Percentiles rank a stretch among this genome's conserved stretches.
These are phyloP conservation scores for Falco rusticolus DNA, from an alignment of 2,797 vertebrate genomes.

Conservation along the genomic window DNA sequence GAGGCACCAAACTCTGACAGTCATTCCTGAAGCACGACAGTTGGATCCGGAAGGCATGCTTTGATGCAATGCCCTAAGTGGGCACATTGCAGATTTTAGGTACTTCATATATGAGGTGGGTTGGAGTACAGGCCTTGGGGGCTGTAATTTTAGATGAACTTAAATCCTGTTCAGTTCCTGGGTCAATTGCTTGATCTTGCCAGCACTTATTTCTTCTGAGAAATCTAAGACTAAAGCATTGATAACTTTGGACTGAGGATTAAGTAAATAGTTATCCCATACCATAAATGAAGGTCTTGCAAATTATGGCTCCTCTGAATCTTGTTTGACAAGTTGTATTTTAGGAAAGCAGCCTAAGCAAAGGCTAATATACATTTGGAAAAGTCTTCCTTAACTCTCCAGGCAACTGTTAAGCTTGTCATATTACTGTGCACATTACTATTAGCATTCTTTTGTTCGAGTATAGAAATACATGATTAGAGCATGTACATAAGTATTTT, in stretches of 20 bases:
- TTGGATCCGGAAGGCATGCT: background rate
- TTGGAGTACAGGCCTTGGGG: background rate
- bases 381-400: slow-evolving; percentile 24
- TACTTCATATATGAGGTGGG: background rate
- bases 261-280: background rate
- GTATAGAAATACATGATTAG: background rate
- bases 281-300: background rate
- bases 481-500: background rate
- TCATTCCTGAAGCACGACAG: background rate
- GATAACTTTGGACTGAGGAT: background rate
- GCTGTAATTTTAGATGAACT: slow-evolving; percentile 29
- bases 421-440: background rate
- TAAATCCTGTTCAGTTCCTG: background rate
- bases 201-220: background rate
- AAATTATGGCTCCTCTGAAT: slow-evolving; percentile 15
- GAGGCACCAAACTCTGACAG: background rate
- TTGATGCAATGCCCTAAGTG: background rate
- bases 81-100: background rate
- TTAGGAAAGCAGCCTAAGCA: background rate
- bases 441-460: background rate
- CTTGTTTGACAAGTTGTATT: background rate
- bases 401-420: background rate
- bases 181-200: slow-evolving; percentile 29
- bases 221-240: background rate
- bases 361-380: background rate